A percentile compares a stretch with the other conserved stretches of the same genome.
Evolutionary conservation across 2,113 vertebrate genomes (phyloP).

Genomic region (Hyperoodon ampullatus): DNA sequence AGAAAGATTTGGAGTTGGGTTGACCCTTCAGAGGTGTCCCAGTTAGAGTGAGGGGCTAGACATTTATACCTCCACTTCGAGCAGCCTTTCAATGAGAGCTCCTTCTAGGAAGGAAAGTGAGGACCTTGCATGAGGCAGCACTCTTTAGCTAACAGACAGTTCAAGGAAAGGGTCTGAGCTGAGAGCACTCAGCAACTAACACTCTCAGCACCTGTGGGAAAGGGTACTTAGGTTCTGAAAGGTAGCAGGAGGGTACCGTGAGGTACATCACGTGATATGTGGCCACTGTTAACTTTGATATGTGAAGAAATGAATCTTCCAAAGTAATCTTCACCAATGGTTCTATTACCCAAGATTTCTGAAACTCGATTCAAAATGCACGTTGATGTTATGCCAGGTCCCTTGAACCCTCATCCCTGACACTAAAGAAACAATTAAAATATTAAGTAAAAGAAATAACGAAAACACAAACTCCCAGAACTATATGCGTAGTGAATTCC

Average conservation of each 20-base stretch:
- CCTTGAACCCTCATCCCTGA: neutral
- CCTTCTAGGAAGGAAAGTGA: neutral
- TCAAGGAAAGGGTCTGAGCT: neutral
- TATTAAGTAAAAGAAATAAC: neutral
- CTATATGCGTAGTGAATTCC: neutral
- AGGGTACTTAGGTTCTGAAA: neutral
- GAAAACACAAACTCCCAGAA: neutral
- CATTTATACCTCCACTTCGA: neutral
- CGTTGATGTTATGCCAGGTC: neutral
- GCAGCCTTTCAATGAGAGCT: neutral
- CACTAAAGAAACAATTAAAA: neutral
- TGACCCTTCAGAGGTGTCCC: neutral
- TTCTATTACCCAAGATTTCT: too few species aligned
- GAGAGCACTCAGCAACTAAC: neutral
- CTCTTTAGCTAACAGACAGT: neutral
- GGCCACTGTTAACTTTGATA: neutral
- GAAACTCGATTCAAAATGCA: neutral
- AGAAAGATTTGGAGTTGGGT: neutral
- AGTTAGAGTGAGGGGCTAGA: neutral
- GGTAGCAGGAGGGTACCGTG: neutral
- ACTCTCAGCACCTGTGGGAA: neutral
- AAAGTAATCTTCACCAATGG: neutral
- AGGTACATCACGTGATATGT: neutral
- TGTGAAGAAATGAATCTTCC: neutral
- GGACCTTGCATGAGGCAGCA: fast-evolving